Percentiles rank a stretch among this genome's conserved stretches.
These are phyloP conservation scores for Toxotes lorentzi DNA, from an alignment of 2,797 vertebrate genomes.

Conservation along the genomic window DNA sequence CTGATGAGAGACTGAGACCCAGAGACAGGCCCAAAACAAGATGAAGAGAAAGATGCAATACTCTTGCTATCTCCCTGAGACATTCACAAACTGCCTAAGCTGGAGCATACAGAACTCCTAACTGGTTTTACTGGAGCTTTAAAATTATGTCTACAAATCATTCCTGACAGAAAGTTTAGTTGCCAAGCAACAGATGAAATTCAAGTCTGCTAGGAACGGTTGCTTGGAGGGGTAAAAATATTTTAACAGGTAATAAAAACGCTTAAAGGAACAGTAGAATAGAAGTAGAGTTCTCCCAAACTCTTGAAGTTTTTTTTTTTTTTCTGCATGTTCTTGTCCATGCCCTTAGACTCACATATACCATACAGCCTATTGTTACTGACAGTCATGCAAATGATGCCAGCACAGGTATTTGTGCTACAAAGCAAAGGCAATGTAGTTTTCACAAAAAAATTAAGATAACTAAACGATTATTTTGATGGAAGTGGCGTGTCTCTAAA, in stretches of 20 bases:
- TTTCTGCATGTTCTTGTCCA: not conserved
- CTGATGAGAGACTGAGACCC: not conserved
- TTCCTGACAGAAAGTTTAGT: slow-evolving; percentile 4
- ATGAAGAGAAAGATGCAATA: not conserved
- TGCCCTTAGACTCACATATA: no score
- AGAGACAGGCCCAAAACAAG: not conserved
- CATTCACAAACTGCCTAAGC: not conserved
- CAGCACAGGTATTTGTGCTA: no score
- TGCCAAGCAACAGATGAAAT: slow-evolving; percentile 44
- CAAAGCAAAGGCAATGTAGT: no score
- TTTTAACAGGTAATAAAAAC: slow-evolving; percentile 7
- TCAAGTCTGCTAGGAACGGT: not conserved
- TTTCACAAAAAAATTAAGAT: not conserved
- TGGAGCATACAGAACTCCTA: not conserved
- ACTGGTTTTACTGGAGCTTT: not conserved
- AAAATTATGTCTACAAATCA: not conserved
- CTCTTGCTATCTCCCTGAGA: not conserved
- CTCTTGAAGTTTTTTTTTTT: not conserved
- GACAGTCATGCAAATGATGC: no score
- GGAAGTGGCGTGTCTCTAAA: no score
- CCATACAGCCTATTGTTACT: no score
- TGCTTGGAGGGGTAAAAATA: not conserved
- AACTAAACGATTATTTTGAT: not conserved
- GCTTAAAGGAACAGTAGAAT: not conserved
- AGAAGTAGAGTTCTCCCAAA: not conserved